Conservation (phyloP, 2,113 vertebrate species). For the Rhinolophus sinicus region DNA sequence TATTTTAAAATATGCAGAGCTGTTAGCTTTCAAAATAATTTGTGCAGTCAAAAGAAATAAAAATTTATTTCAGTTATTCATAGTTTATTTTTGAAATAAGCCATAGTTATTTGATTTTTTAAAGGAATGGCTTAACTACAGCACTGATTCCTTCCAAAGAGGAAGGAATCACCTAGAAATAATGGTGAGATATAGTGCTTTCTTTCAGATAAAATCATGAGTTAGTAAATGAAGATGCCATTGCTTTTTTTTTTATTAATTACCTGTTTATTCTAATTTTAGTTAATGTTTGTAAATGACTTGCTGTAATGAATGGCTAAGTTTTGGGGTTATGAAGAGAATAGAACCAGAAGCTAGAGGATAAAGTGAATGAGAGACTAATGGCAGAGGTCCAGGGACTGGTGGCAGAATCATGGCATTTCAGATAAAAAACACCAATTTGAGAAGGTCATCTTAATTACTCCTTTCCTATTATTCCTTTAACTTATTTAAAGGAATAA, state of each 20-base stretch:
- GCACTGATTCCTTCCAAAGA: constrained; percentile 46
- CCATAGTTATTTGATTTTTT: constrained; percentile 76
- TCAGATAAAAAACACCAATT: neutral
- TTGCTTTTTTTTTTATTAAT: constrained; percentile 31
- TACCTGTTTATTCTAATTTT: neutral
- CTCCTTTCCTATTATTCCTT: neutral
- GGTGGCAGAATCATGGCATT: neutral
- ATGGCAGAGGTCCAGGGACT: neutral
- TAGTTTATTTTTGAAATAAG: constrained; percentile 84
- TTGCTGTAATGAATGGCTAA: neutral
- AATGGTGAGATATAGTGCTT: neutral
- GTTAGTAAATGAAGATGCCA: neutral
- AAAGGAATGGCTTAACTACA: constrained; percentile 47
- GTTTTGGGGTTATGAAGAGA: neutral
- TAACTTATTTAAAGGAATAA: neutral
- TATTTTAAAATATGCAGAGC: constrained; percentile 83
- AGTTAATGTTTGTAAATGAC: neutral
- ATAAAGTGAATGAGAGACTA: neutral
- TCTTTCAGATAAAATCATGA: constrained; percentile 21
- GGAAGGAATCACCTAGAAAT: neutral
- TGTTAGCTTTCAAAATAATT: constrained; percentile 86
- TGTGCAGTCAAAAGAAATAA: constrained; percentile 84
- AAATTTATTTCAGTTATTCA: constrained; percentile 83
- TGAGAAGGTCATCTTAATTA: neutral
- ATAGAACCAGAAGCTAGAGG: neutral